phyloP scores from a whole-genome alignment of 2,113 vertebrate species.

The Desmodus rotundus region DNA sequence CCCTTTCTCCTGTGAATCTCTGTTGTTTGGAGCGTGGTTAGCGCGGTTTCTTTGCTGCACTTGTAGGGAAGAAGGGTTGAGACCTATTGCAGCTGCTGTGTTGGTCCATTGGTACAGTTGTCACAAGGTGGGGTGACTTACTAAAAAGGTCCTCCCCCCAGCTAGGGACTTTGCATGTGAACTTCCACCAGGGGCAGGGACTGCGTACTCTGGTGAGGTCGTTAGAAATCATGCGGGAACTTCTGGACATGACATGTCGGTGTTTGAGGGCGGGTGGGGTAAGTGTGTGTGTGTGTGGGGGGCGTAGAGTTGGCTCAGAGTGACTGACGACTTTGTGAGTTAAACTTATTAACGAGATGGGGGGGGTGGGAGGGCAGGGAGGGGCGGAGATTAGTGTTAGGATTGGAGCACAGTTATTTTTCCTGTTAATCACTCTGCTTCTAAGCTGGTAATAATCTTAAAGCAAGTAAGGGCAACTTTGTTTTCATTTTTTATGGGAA shows the following conservation, averaged over 20 bases:
- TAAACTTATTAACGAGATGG: background rate
- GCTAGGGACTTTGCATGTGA: background rate
- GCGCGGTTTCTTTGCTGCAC: background rate
- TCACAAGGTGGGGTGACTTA: background rate
- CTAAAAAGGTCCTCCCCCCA: no score
- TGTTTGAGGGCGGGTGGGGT: background rate
- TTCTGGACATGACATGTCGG: background rate
- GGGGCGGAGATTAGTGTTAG: background rate
- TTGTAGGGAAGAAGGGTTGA: background rate
- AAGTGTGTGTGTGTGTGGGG: no score
- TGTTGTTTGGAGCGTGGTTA: background rate
- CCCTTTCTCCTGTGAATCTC: background rate
- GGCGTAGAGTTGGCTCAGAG: background rate
- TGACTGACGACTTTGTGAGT: background rate
- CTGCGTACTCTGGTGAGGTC: background rate
- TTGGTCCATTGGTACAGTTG: background rate
- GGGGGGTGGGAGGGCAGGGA: background rate
- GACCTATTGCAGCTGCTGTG: background rate
- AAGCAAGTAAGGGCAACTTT: background rate
- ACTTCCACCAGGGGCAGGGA: background rate
- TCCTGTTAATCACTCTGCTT: background rate
- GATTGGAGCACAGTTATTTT: background rate
- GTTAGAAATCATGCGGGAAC: background rate
- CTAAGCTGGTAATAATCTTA: constrained; percentile 33
- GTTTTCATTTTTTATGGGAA: background rate